Evolutionary conservation across 2,797 vertebrate genomes (phyloP).

Genomic region (Phoxinus dragarum): DNA sequence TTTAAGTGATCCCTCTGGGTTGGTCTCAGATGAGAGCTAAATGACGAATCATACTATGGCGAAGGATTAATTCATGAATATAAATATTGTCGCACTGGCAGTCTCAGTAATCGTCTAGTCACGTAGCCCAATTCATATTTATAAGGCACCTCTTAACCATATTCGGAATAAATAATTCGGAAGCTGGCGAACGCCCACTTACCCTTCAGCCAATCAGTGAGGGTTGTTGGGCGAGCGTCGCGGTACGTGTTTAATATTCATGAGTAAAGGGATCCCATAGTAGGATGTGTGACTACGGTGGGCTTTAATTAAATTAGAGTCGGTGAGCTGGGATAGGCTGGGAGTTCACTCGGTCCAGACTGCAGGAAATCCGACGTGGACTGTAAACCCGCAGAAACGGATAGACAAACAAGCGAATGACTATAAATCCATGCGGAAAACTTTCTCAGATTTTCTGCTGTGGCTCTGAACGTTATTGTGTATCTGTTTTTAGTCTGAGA

Average conservation of each 20-base stretch:
- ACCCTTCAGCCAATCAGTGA: background rate
- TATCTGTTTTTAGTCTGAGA: slow-evolving; percentile 21
- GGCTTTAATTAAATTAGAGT: slow-evolving; percentile 65
- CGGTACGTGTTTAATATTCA: slow-evolving; percentile 18
- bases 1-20: slow-evolving; percentile 32
- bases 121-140: background rate
- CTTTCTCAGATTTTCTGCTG: slow-evolving; percentile 52
- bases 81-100: background rate
- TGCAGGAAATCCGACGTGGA: slow-evolving; percentile 61
- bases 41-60: slow-evolving; percentile 4
- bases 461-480: slow-evolving; percentile 62
- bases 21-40: background rate
- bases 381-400: slow-evolving; percentile 41
- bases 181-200: too few relatives aligned
- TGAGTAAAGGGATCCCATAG: background rate
- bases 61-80: background rate
- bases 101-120: background rate
- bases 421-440: slow-evolving; percentile 61
- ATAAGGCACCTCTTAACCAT: background rate
- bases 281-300: slow-evolving; percentile 60
- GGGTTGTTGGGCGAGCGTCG: background rate
- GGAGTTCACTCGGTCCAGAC: slow-evolving; percentile 72
- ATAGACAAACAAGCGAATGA: slow-evolving; percentile 63
- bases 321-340: slow-evolving; percentile 84
- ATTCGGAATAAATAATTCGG: background rate